These are phyloP conservation scores for Zeugodacus cucurbitae DNA, from an alignment of 1,140 invertebrate species.

Conservation along the genomic window DNA sequence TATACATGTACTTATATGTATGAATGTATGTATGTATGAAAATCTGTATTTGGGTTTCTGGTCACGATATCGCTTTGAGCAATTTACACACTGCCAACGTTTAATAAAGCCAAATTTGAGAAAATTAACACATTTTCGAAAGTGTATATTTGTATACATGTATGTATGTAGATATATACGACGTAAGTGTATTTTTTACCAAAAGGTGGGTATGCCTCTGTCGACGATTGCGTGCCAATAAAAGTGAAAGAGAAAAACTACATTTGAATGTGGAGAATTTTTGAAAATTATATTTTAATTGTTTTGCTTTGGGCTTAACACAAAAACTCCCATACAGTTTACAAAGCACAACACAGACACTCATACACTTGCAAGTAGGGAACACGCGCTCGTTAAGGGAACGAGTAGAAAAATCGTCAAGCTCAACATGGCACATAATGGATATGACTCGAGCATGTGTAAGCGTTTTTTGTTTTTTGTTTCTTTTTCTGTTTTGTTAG, in stretches of 20 bases:
- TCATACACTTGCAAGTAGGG: background rate
- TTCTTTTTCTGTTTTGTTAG: background rate
- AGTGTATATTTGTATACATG: background rate
- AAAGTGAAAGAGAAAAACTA: constrained; percentile 9
- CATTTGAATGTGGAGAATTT: background rate
- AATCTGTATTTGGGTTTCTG: background rate
- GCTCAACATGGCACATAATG: background rate
- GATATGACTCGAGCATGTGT: background rate
- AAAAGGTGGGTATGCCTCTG: background rate
- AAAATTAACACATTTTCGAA: constrained; percentile 19
- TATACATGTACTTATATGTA: background rate
- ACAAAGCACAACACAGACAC: too few species aligned
- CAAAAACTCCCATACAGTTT: background rate
- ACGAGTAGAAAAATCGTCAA: background rate
- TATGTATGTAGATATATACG: background rate
- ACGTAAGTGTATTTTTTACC: background rate
- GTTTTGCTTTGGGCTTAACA: background rate
- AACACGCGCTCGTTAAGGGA: background rate
- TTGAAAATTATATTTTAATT: background rate
- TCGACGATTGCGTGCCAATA: background rate
- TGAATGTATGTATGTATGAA: background rate
- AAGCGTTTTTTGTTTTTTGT: background rate
- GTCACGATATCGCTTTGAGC: background rate
- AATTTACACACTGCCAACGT: background rate
- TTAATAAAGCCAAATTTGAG: background rate